These are phyloP conservation scores for Anguilla japonica DNA, from an alignment of 2,113 vertebrate genomes.

Conservation along the genomic window DNA sequence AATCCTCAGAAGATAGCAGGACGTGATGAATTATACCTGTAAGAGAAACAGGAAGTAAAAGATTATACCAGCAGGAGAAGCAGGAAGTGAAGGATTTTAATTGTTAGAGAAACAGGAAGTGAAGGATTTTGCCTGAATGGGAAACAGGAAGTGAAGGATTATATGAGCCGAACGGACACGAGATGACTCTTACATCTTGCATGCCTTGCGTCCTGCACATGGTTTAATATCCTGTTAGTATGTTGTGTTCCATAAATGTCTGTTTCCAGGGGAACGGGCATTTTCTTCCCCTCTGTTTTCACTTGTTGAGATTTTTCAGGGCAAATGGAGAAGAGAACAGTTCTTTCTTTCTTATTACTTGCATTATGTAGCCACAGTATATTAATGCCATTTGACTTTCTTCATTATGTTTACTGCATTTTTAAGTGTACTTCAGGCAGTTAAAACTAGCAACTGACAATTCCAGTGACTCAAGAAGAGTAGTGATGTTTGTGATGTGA, in stretches of 20 bases:
- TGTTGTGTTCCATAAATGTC: neutral
- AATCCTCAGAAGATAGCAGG: no score
- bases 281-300: neutral
- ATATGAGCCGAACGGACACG: neutral
- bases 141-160: neutral
- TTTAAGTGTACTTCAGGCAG: neutral
- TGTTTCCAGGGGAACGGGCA: neutral
- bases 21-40: no score
- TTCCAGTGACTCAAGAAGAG: neutral
- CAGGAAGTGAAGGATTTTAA: neutral
- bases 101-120: neutral
- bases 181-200: neutral
- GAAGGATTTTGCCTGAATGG: neutral
- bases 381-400: neutral
- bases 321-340: neutral
- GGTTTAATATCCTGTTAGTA: neutral
- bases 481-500: neutral
- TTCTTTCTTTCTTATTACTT: neutral
- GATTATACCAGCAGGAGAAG: neutral
- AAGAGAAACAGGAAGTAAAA: no score
- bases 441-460: neutral
- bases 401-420: neutral
- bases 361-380: neutral
- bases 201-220: neutral
- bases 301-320: neutral